A percentile compares a stretch with the other conserved stretches of the same genome.
Evolutionary conservation across 2,888 invertebrate species (phyloP).

Genomic region (Trachelus iudaicus): DNA sequence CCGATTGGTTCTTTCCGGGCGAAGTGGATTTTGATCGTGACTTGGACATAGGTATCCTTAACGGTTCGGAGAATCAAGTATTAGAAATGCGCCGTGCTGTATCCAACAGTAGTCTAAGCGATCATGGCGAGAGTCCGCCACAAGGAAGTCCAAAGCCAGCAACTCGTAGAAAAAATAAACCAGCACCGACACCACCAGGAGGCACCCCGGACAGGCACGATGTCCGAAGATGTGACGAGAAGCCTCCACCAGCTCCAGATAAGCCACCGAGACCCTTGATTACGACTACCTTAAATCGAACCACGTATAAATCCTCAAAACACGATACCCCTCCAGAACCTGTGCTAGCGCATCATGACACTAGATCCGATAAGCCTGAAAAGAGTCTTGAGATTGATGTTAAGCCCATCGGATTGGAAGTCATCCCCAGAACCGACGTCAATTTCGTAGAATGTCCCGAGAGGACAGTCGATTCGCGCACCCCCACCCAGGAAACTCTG

Average conservation of each 20-base stretch:
- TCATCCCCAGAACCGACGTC: constrained; percentile 11
- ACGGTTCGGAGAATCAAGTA: constrained; percentile 50
- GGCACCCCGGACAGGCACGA: constrained; percentile 62
- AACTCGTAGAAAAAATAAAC: constrained; percentile 80
- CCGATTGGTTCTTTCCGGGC: constrained; percentile 85
- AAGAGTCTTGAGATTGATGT: constrained; percentile 21
- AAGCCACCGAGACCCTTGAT: constrained; percentile 74
- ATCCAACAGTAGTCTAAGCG: constrained; percentile 76
- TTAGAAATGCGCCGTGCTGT: constrained; percentile 68
- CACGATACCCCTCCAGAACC: constrained; percentile 65
- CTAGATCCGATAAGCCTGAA: constrained; percentile 15
- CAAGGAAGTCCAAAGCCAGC: constrained; percentile 80
- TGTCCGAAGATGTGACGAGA: constrained; percentile 52
- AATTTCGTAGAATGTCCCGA: constrained; percentile 2
- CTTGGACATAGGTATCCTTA: constrained; percentile 54
- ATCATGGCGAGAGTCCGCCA: constrained; percentile 76
- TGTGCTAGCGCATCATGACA: constrained; percentile 31
- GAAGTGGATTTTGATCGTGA: constrained; percentile 78
- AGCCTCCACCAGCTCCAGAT: constrained; percentile 68
- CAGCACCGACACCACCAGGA: constrained; percentile 78
- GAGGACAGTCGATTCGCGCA: not conserved
- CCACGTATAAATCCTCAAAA: constrained; percentile 68
- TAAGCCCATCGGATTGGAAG: constrained; percentile 25
- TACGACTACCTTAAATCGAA: constrained; percentile 73
- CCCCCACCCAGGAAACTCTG: not conserved